These are phyloP conservation scores for Sceloporus undulatus DNA, from an alignment of 2,113 vertebrate genomes.

Conservation along the genomic window DNA sequence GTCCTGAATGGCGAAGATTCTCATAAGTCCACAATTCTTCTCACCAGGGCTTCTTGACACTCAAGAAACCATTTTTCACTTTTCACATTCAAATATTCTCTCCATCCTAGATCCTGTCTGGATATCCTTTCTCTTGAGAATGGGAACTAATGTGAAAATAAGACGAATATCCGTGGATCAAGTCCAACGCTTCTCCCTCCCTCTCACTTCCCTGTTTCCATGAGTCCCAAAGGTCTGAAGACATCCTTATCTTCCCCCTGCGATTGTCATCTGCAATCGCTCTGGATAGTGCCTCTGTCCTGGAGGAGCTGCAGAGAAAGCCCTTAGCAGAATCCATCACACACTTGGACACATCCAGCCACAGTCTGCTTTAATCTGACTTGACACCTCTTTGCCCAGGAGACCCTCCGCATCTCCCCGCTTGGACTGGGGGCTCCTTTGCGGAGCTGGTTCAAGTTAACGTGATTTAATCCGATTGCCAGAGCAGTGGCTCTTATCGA, in stretches of 20 bases:
- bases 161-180: no score
- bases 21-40: no score
- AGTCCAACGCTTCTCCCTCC: not conserved
- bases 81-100: no score
- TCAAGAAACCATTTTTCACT: no score
- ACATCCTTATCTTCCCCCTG: not conserved
- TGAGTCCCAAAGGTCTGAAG: not conserved
- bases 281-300: not conserved
- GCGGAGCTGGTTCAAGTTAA: not conserved
- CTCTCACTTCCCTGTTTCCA: no score
- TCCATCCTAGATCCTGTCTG: no score
- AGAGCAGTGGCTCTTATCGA: no score
- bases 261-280: not conserved
- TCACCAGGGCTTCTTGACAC: no score
- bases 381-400: not conserved
- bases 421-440: not conserved
- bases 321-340: slow-evolving; percentile 12
- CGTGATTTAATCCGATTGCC: not conserved
- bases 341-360: not conserved
- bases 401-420: not conserved
- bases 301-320: not conserved
- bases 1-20: no score
- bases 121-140: no score
- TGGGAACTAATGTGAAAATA: no score
- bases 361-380: not conserved